phyloP scores from a whole-genome alignment of 1,140 invertebrate genomes.

The Mya arenaria region DNA sequence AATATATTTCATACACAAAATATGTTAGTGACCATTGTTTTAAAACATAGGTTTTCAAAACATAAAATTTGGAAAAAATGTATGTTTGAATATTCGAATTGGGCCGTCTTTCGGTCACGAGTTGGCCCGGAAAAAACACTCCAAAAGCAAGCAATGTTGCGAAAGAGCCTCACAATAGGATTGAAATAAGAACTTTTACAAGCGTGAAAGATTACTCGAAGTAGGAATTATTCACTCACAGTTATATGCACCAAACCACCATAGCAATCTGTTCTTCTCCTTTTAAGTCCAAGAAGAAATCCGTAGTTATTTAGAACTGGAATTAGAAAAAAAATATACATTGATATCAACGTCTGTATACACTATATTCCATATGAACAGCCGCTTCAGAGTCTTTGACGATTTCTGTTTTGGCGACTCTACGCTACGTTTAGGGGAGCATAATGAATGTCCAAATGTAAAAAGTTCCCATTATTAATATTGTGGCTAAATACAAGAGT shows the following conservation, averaged over 20 bases:
- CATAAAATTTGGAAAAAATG: no score
- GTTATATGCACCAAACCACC: slow-evolving; percentile 39
- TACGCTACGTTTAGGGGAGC: neutral
- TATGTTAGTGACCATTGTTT: no score
- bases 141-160: no score
- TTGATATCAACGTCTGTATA: neutral
- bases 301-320: slow-evolving; percentile 28
- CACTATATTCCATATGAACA: neutral
- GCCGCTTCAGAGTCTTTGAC: neutral
- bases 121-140: no score
- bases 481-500: no score
- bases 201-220: no score
- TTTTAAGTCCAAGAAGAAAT: neutral
- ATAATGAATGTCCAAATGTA: neutral
- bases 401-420: neutral
- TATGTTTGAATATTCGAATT: no score
- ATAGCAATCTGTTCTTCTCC: slow-evolving; percentile 23
- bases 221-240: slow-evolving; percentile 8
- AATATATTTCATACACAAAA: no score
- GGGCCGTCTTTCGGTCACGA: no score
- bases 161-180: no score
- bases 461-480: neutral
- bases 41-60: no score
- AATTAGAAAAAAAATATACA: neutral
- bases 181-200: no score